Evolutionary conservation across 2,888 invertebrate species (phyloP), one percentile per base, ranked within the genome.

Genomic region (Eulithis prunata): DNA sequence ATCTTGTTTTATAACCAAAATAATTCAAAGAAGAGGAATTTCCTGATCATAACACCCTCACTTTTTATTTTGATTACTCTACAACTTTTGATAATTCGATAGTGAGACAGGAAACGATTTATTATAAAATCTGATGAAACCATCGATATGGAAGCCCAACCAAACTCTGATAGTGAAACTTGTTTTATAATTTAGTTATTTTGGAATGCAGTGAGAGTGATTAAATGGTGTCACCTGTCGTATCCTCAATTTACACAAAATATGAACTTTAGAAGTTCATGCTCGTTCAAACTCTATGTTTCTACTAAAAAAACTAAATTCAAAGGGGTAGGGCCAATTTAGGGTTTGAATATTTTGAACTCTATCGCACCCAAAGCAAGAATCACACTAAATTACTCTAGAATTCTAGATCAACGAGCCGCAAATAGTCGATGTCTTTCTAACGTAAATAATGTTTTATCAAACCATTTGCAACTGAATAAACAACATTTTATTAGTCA

Each of bases 41-140:
- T 45, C 32, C 52, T 38, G 21, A 45, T 60, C 36, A 11, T 56
- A 46, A 47, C 55, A 55, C 59, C 53, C 49, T 64, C 49, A 57
- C 52, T 64, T 64, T 60, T 64, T 57, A 64, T 62, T 58, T 59
- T 60, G 51, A 75, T 76, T 70, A 38, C 49, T 56, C 41, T 3
- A 58, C 49, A 36, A 47, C 63, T 68, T 75, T 71, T 72, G 76
- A 82, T 73, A 80, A 81, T 85, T 86, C 81, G 83, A 83, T 84
- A 81, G 73, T 72, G 66, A 59, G 76, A 76, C 91, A 88, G 90
- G 90, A 91, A 90, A 80, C 83, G 86, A 90, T 91, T 84, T 88
- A 87, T 89, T 87, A 89, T 83, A 88, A 74, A 85, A 88, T 84
- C 83, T 81, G 87, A 86, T 89, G 84, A 83, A 78, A 82, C 78